phyloP scores from a whole-genome alignment of 2,888 invertebrate genomes.

The Patella ulyssiponensis region DNA sequence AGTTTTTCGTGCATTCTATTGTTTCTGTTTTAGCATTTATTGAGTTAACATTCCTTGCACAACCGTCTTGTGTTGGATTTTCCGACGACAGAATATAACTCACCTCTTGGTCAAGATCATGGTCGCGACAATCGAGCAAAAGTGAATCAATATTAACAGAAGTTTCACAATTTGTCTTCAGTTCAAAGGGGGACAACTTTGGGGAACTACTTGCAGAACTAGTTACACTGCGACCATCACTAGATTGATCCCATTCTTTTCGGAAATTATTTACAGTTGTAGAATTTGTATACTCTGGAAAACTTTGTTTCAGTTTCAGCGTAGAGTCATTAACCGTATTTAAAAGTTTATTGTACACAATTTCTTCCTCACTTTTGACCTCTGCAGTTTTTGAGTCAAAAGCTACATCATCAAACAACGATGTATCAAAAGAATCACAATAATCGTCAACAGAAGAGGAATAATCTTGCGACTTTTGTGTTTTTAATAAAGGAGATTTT shows the following conservation, averaged over 20 bases:
- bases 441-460: background rate
- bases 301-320: no score
- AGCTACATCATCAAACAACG: background rate
- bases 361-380: background rate
- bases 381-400: no score
- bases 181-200: background rate
- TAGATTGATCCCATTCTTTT: background rate
- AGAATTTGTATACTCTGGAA: background rate
- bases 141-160: background rate
- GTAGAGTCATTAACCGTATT: background rate
- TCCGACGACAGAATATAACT: background rate
- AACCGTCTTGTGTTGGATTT: no score
- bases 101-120: background rate
- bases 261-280: background rate
- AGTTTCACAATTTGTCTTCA: background rate
- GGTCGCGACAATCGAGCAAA: background rate
- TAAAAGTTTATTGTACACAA: background rate
- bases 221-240: background rate
- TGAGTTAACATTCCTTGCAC: no score
- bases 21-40: no score
- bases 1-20: no score
- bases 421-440: background rate
- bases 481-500: background rate
- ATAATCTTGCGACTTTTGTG: background rate
- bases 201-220: background rate